Conservation (phyloP, 2,888 invertebrate species). For the Meteorus cinctellus region DNA sequence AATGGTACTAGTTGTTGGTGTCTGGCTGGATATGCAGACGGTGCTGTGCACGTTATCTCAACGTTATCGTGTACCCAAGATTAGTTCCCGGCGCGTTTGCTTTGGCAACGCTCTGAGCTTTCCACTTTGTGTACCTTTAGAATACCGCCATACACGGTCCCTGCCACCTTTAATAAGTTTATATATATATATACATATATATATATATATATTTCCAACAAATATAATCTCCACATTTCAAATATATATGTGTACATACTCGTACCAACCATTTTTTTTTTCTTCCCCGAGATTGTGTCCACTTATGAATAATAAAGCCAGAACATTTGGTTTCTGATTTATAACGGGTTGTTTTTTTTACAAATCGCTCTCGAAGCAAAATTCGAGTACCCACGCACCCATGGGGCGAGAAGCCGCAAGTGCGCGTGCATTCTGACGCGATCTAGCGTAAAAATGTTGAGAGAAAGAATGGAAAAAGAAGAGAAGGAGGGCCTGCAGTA, state of each 20-base stretch:
- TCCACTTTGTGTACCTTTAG: slow-evolving; percentile 36
- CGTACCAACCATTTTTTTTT: not conserved
- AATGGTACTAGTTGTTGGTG: slow-evolving; percentile 53
- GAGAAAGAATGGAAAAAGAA: slow-evolving; percentile 9
- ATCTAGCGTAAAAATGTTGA: slow-evolving; percentile 50
- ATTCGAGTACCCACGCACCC: not conserved
- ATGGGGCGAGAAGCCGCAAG: slow-evolving; percentile 23
- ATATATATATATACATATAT: slow-evolving; percentile 1
- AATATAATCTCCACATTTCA: slow-evolving; percentile 18
- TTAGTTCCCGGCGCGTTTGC: slow-evolving; percentile 51
- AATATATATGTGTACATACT: not conserved
- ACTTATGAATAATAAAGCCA: not conserved
- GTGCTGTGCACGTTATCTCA: slow-evolving; percentile 56
- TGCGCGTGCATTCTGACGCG: slow-evolving; percentile 49
- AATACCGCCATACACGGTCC: slow-evolving; percentile 27
- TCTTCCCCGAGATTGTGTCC: slow-evolving; percentile 5
- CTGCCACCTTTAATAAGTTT: slow-evolving; percentile 14
- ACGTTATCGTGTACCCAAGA: slow-evolving; percentile 59
- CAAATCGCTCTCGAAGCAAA: slow-evolving; percentile 13
- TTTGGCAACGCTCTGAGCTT: slow-evolving; percentile 33
- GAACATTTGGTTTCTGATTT: slow-evolving; percentile 33
- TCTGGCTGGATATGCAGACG: slow-evolving; percentile 32
- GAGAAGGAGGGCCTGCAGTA: slow-evolving; percentile 3
- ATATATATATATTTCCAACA: not conserved
- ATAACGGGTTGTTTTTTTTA: slow-evolving; percentile 9